Evolutionary conservation across 1,140 invertebrate species (phyloP).

Genomic region (Venturia canescens): DNA sequence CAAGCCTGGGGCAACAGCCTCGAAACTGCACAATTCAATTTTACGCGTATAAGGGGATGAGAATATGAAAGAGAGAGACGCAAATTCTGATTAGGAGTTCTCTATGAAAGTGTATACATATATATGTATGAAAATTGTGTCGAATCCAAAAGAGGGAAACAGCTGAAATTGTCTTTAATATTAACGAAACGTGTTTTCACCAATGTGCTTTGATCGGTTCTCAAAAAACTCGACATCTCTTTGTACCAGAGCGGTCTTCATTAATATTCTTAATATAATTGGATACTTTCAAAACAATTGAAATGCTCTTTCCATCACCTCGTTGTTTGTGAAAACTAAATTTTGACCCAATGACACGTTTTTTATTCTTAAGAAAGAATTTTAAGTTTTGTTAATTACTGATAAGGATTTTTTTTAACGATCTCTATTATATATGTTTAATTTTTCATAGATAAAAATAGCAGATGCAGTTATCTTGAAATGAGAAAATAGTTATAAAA

Average conservation of each 20-base stretch:
- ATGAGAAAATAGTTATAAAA: too few relatives aligned
- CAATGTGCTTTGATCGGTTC: slow-evolving; percentile 15
- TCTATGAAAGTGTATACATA: not conserved
- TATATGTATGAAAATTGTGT: not conserved
- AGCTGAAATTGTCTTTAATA: not conserved
- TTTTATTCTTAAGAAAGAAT: too few relatives aligned
- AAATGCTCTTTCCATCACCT: not conserved
- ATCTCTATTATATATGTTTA: too few relatives aligned
- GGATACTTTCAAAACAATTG: not conserved
- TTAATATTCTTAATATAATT: not conserved
- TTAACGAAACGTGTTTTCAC: slow-evolving; percentile 3
- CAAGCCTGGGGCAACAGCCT: slow-evolving; percentile 11
- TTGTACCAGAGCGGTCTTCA: not conserved
- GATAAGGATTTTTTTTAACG: too few relatives aligned
- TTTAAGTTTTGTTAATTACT: too few relatives aligned
- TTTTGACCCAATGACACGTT: too few relatives aligned
- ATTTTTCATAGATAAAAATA: too few relatives aligned
- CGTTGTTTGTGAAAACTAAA: not conserved
- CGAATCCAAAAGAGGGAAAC: not conserved
- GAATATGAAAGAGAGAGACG: not conserved
- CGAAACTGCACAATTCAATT: slow-evolving; percentile 45
- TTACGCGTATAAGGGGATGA: slow-evolving; percentile 23
- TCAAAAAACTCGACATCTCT: not conserved
- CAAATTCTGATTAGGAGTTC: slow-evolving; percentile 9
- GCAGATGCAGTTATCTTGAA: too few relatives aligned